These are phyloP conservation scores for Pandemis cinnamomeana DNA, from an alignment of 2,888 invertebrate genomes.

Conservation along the genomic window DNA sequence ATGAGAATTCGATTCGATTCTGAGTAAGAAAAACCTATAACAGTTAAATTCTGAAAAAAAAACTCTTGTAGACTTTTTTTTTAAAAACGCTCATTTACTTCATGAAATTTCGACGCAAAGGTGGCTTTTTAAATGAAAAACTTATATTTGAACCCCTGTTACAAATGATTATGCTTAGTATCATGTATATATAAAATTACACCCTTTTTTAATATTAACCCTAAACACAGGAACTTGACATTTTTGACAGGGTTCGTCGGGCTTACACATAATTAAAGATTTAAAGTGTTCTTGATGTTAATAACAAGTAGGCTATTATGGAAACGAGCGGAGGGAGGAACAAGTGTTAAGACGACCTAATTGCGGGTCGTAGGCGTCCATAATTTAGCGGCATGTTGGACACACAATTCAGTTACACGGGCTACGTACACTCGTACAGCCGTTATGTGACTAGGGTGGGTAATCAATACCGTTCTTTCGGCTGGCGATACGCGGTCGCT, in stretches of 20 bases:
- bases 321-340: constrained; percentile 42
- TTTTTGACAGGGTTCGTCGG: constrained; percentile 17
- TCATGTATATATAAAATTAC: neutral
- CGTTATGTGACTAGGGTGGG: constrained; percentile 42
- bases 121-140: too few relatives aligned
- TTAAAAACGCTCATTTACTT: too few relatives aligned
- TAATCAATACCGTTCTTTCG: constrained; percentile 62
- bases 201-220: neutral
- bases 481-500: constrained; percentile 44
- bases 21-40: too few relatives aligned
- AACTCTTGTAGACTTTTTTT: too few relatives aligned
- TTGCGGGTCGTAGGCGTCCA: constrained; percentile 58
- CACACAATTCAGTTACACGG: constrained; percentile 47
- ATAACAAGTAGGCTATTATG: constrained; percentile 34
- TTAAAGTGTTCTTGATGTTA: constrained; percentile 29
- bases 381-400: constrained; percentile 56
- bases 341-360: constrained; percentile 62
- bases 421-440: constrained; percentile 38
- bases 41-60: too few relatives aligned
- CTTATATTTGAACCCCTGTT: too few relatives aligned
- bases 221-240: constrained; percentile 17
- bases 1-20: too few relatives aligned
- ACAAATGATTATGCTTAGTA: too few relatives aligned
- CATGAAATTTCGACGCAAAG: too few relatives aligned
- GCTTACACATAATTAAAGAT: constrained; percentile 26